phyloP scores from a whole-genome alignment of 1,140 invertebrate genomes.

The Apocrypta bakeri region DNA sequence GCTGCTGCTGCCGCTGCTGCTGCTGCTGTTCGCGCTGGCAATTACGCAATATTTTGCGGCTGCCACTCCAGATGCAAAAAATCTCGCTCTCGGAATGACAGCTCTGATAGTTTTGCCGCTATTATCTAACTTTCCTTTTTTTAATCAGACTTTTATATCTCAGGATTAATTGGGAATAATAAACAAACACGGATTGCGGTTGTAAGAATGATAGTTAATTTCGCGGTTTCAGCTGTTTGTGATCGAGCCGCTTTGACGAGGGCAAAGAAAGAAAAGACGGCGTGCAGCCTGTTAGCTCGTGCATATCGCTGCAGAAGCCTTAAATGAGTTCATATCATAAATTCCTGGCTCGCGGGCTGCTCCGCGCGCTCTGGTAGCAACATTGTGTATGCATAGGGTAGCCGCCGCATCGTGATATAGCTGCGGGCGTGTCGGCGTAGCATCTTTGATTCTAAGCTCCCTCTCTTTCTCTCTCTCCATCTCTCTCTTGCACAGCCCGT shows the following conservation, averaged over 20 bases:
- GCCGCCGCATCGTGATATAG: slow-evolving; percentile 62
- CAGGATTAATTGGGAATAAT: slow-evolving; percentile 44
- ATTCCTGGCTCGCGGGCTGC: slow-evolving; percentile 63
- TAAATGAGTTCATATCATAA: slow-evolving; percentile 72
- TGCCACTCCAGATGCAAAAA: neutral
- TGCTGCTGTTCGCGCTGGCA: slow-evolving; percentile 46
- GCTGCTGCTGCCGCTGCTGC: neutral
- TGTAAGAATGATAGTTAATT: slow-evolving; percentile 40
- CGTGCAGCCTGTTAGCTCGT: neutral
- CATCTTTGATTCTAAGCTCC: slow-evolving; percentile 67
- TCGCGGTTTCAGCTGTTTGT: slow-evolving; percentile 37
- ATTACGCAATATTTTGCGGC: slow-evolving; percentile 62
- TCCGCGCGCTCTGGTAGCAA: slow-evolving; percentile 63
- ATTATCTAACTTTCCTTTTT: neutral
- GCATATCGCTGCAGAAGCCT: slow-evolving; percentile 31
- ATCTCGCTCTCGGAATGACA: neutral
- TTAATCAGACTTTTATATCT: neutral
- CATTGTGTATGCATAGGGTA: slow-evolving; percentile 74
- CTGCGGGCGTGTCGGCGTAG: slow-evolving; percentile 65
- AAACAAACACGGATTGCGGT: slow-evolving; percentile 36
- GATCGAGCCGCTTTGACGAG: slow-evolving; percentile 31
- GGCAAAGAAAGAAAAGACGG: neutral
- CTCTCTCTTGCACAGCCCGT: no score
- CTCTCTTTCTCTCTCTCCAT: no score
- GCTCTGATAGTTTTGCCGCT: neutral